phyloP scores from a whole-genome alignment of 92 coral and sea anemone genomes.

The Isaurus tuberculatus region DNA sequence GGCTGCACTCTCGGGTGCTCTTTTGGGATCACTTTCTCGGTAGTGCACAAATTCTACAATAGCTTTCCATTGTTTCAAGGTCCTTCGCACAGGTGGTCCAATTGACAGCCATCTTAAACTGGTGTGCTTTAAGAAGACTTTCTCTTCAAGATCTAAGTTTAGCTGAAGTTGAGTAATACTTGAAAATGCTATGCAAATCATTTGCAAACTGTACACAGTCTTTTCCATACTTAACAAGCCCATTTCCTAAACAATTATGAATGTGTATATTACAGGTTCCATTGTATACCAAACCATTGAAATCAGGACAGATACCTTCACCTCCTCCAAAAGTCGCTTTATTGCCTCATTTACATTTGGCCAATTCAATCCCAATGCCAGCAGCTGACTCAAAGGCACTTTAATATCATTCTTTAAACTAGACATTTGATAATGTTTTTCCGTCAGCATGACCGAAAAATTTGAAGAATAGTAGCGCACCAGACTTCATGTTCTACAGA shows the following conservation, averaged over 20 bases:
- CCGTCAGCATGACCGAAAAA: background rate
- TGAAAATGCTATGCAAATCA: background rate
- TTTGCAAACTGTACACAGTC: background rate
- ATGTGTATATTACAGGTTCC: background rate
- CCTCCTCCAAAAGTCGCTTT: background rate
- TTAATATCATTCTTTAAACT: background rate
- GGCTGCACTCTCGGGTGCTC: background rate
- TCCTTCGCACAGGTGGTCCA: background rate
- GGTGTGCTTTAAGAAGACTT: background rate
- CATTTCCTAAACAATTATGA: background rate
- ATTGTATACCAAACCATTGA: background rate
- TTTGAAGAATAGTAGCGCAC: background rate
- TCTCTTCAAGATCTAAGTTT: background rate
- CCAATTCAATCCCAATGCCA: background rate
- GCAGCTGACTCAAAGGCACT: background rate
- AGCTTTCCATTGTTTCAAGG: constrained; percentile 4
- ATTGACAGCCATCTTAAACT: no score
- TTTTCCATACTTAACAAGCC: background rate
- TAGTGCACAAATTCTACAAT: background rate
- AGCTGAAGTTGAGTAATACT: background rate
- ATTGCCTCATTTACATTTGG: background rate
- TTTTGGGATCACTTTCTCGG: background rate
- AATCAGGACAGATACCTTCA: constrained; percentile 6
- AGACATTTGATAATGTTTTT: background rate
- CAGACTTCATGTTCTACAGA: background rate